Evolutionary conservation across 2,113 vertebrate genomes (phyloP), one percentile per base, ranked within the genome.

Genomic region (Hippocampus comes): DNA sequence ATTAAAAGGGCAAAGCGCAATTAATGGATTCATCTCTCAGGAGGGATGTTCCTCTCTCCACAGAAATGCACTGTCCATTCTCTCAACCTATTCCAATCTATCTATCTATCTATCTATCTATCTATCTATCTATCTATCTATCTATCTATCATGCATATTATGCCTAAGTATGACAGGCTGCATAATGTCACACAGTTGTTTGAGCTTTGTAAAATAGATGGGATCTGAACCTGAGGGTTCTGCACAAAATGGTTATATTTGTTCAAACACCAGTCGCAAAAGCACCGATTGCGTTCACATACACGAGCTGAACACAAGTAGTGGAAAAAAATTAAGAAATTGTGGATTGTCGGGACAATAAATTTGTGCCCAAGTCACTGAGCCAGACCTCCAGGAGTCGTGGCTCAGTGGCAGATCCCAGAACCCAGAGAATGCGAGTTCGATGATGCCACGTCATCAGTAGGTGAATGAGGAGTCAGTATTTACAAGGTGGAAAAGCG

Each of bases 1-100:
- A 92, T 93, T 91, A 92, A 92, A 90, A 91, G 87, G 87, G 80
- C 75, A 21, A 87, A 89, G 74, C 70, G 80, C 78, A 85, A 78
- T 85, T 89, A 91, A 91, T 91, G 83, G 84, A 89, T 84, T 90
- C 76, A 82, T 82, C 63, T 89, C 90, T 88, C 88, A 81, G 66
- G 83, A 85, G 89, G 73, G 68, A 71, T 70, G 70, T 70, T 68
- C 71, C 68, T 67, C 71, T 73, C 78, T 59, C 42, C 41, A 42
- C 43, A 60, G 59, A 80, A 82, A 81, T 63, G 55, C 67, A 76
- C 57, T 66, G 51, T 73, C 72, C 53, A 64, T 27, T 51, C 14
- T 17, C 67, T 64, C 63, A 64, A 42, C 66, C 27, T 46, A 14
- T 64, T 27, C 48, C 21, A 41, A 77, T 75, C 80, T 41, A 68